Conservation (phyloP, 2,113 vertebrate genomes). For the Takifugu flavidus region DNA sequence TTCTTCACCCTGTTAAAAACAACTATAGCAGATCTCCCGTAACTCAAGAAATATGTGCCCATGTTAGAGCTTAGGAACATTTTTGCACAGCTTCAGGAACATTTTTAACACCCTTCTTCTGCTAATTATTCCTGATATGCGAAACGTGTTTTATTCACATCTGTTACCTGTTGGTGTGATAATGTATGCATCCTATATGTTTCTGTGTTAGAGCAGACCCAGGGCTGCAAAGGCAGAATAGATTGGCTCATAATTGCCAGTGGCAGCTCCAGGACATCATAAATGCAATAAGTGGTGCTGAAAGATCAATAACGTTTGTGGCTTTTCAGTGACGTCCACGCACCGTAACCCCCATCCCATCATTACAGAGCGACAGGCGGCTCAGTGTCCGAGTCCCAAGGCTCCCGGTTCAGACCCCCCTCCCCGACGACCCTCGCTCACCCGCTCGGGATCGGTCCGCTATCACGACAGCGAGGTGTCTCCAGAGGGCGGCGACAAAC, state of each 20-base stretch:
- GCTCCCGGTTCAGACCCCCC: slow-evolving; percentile 59
- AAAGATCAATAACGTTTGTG: not conserved
- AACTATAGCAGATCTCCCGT: no score
- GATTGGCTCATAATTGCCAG: no score
- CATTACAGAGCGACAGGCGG: slow-evolving; percentile 58
- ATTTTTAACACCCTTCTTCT: not conserved
- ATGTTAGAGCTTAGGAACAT: not conserved
- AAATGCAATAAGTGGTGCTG: not conserved
- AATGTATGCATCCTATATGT: no score
- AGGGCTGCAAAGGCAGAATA: no score
- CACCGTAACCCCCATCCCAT: not conserved
- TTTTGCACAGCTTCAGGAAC: not conserved
- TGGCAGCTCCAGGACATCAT: not conserved
- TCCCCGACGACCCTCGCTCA: slow-evolving; percentile 60
- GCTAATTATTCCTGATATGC: not conserved
- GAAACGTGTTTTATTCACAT: not conserved
- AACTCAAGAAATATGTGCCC: no score
- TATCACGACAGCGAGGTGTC: slow-evolving; percentile 69
- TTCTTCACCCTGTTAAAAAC: no score
- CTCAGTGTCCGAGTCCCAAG: slow-evolving; percentile 53
- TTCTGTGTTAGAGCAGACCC: no score
- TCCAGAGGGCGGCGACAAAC: slow-evolving; percentile 84
- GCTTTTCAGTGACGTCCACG: not conserved
- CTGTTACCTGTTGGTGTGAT: no score
- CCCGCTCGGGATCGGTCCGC: slow-evolving; percentile 71